Base-by-base conservation (phyloP, 2,113 vertebrate genomes). In the Anseranas semipalmata region DNA sequence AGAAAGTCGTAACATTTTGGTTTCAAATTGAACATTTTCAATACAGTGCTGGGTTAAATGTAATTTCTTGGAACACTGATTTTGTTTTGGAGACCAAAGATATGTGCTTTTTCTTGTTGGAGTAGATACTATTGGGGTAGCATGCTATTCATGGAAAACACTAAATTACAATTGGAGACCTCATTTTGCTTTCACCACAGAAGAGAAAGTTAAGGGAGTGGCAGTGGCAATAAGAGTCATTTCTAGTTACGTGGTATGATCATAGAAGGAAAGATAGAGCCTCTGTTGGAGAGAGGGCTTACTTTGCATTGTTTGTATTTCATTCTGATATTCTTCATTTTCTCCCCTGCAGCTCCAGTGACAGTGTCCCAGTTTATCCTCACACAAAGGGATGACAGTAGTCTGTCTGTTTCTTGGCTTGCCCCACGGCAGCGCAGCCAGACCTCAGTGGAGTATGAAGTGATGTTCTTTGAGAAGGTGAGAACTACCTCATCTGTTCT, bases 401-500 rank as follows among this genome's bases (percentile, higher is more conserved):
- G 97, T 71, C 96, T 97, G 68, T 97, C 97, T 52, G 92, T 98
- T 65, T 97, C 97, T 43, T 97, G 97, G 97, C 93, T 95, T 25
- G 94, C 97, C 30, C 95, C 97, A 6, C 70, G 87, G 43, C 94
- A 95, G 37, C 96, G 96, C 58, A 97, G 97, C 85, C 75, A 89
- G 39, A 87, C 87, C 35, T 93, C 97, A 1, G 94, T 98, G 87
- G 96, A 96, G 45, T 98, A 97, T 24, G 97, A 98, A 15, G 96
- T 98, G 87, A 96, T 97, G 96, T 98, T 97, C 93, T 97, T 97
- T 77, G 96, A 97, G 90, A 97, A 98, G 95, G 97, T 97, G 58
- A 95, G 73, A 22, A 20, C 13, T 70, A 12, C 59, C 22, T 83
- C 32, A n/a, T 78, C 75, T 77, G 15, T 46, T 46, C 41, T 48